Percentiles rank a stretch among this genome's conserved stretches.
phyloP scores from a whole-genome alignment of 1,140 invertebrate species.

The Brachionus manjavacas region DNA sequence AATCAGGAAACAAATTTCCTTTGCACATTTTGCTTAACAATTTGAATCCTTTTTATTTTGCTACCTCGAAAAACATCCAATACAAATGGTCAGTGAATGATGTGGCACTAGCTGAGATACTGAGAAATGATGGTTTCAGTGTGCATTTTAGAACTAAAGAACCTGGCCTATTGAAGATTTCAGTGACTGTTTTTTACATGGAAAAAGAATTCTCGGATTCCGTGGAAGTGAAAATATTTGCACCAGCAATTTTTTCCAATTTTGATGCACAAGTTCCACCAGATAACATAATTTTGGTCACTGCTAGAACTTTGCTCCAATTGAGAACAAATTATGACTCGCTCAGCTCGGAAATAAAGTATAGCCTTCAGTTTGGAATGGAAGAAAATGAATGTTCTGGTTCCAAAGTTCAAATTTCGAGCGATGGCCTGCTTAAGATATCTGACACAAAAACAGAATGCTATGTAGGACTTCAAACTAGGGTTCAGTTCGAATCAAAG shows the following conservation, averaged over 20 bases:
- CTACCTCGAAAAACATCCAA: neutral
- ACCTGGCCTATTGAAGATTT: neutral
- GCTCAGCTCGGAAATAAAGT: neutral
- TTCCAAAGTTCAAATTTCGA: neutral
- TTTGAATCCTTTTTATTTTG: neutral
- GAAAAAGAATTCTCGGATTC: neutral
- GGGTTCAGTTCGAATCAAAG: neutral
- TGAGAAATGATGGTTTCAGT: neutral
- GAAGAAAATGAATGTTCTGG: neutral
- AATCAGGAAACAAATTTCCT: neutral
- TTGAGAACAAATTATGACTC: conserved; percentile 7
- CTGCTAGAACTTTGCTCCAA: neutral
- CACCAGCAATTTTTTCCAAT: neutral
- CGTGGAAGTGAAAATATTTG: neutral
- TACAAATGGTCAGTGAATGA: conserved; percentile 5
- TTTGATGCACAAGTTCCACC: neutral
- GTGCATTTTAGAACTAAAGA: neutral
- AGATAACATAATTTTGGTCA: neutral
- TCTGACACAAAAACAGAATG: neutral
- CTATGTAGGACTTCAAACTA: neutral
- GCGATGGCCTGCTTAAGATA: neutral
- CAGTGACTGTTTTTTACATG: neutral
- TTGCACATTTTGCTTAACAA: neutral
- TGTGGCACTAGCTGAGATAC: neutral
- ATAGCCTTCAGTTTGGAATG: neutral